Base-by-base conservation (phyloP, 1,140 invertebrate genomes). In the Fopius arisanus region DNA sequence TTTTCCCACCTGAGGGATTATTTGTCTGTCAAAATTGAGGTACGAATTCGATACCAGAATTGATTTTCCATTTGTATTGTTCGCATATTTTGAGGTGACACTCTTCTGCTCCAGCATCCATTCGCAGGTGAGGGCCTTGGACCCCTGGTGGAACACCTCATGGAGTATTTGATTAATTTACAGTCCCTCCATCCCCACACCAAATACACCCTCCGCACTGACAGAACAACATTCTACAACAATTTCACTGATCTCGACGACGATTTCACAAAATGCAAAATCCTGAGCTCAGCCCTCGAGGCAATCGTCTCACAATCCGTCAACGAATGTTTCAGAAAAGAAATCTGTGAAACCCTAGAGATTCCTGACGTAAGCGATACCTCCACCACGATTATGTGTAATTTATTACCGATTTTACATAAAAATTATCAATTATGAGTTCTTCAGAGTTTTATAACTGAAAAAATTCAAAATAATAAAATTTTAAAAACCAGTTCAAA, bases 261-360 rank as follows among this genome's bases (percentile, higher is more conserved):
- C 2, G 71, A 79, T 37, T 73, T 73, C 0, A 73, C 73, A 37
- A 70, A 73, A 1, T 85, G 84, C 75, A 68, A 75, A 43, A 63
- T 82, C 5, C 65, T 86, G 37, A 82, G 77, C 10, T 63, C 51
- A 12, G 70, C 82, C 4, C 71, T 84, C 31, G 70, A 70, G 19
- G 63, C 67, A 4, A 70, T 87, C 14, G 41, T 87, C n/a, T 69
- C 71, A 28, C 78, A 82, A 10, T 86, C 82, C 75, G 26, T 67
- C 19, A 77, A 83, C 40, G 28, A 77, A 9, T 29, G 79, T 16
- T 87, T 85, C 65, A 79, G 72, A 67, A 76, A 80, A 26, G 70
- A 78, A 2, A 79, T 80, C 37, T 80, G 83, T 3, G 41, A 80
- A 14, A 51, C 76, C 26, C 72, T 83, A 29, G 31, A 74, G 10